phyloP scores from a whole-genome alignment of 2,113 vertebrate species.

The Macaca nemestrina region DNA sequence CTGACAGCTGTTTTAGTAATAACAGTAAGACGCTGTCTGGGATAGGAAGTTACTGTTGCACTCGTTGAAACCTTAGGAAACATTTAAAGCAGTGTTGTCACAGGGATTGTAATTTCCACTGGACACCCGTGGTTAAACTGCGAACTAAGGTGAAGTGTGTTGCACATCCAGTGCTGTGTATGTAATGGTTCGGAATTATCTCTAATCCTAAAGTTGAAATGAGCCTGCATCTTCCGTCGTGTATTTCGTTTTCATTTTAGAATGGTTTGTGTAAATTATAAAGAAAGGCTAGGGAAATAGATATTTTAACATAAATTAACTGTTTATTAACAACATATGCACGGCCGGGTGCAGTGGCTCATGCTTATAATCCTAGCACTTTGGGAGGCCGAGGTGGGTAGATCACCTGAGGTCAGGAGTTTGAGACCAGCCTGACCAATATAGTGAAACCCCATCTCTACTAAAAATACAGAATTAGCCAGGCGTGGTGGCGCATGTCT shows the following conservation, averaged over 20 bases:
- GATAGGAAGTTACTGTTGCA: slow-evolving; percentile 32
- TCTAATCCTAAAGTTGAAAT: slow-evolving; percentile 3
- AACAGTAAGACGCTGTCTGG: neutral
- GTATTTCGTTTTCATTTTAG: neutral
- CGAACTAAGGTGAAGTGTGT: neutral
- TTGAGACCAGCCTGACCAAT: too few relatives aligned
- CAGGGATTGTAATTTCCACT: neutral
- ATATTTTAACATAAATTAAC: slow-evolving; percentile 20
- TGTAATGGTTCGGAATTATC: neutral
- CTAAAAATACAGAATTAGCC: too few relatives aligned
- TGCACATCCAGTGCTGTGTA: neutral
- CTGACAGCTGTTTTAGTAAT: slow-evolving; percentile 67
- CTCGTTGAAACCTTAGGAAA: slow-evolving; percentile 16
- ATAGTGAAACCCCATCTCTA: too few relatives aligned
- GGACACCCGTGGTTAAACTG: neutral
- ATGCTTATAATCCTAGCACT: too few relatives aligned
- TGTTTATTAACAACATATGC: slow-evolving; percentile 52
- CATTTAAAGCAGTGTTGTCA: neutral
- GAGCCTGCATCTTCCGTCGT: neutral
- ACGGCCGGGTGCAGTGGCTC: neutral
- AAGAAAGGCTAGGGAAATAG: slow-evolving; percentile 13
- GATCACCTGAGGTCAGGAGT: too few relatives aligned
- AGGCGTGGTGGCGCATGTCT: too few relatives aligned
- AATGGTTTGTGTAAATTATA: neutral
- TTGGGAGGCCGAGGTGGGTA: too few relatives aligned